Evolutionary conservation across 2,113 vertebrate species (phyloP), one percentile per base, ranked within the genome.

Genomic region (Chlamydotis undulata): DNA sequence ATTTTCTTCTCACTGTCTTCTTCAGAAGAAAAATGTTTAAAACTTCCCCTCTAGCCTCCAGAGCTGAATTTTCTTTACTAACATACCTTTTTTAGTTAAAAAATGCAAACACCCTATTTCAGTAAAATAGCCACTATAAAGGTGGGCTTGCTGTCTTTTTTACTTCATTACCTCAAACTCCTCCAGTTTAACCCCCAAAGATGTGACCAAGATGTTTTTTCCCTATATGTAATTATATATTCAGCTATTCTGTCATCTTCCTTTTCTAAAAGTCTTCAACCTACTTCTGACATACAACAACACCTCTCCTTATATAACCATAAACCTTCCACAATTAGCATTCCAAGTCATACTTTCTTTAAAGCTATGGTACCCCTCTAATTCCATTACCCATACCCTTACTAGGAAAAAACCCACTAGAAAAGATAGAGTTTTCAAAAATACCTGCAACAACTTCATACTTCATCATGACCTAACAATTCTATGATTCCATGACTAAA

Each of bases 271-370:
- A 93, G 63, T 87, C 83, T 75, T 92, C 94, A 93, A 26, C 80
- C 93, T 95, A 39, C 49, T 93, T 92, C 60, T 97, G 94, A 90
- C 91, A 96, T 67, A 45, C 56, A 90, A 77, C 76, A 95, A 65
- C 93, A 92, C 83, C 56, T 91, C 60, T 92, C 80, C 94, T 97
- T 97, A 96, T 70, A 93, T 97, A 97, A 97, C 83, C 14, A 84
- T 71, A 90, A 90, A 39, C 39, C 23, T 87, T 89, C 80, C 83
- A 95, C 77, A 95, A 90, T 95, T 95, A 95, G 56, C 86, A 81
- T 70, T 90, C 79, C 76, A 91, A 16, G 60, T 81, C 83, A 77
- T 59, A 19, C 31, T 92, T 89, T 83, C 86, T 75, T 92, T 94
- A 91, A 94, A 95, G 89, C 16, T 67, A 49, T 35, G 43, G 53